Percentiles rank a stretch among this genome's conserved stretches.
Conservation (phyloP, 2,797 vertebrate genomes). For the Thunnus albacares region DNA sequence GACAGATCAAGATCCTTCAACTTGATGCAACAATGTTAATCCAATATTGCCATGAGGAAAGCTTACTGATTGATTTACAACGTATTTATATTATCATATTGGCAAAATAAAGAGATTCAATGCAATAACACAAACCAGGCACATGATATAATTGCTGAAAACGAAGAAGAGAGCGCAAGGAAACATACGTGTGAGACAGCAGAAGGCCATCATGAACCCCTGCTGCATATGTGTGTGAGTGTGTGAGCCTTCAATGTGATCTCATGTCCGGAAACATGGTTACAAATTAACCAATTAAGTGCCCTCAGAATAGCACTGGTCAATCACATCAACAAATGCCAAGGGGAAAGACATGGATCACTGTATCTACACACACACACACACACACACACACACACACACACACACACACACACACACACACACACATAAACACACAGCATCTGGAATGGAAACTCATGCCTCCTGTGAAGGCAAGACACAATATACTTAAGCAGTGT, state of each 20-base stretch:
- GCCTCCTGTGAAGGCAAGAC: conserved; percentile 53
- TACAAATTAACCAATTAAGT: conserved; percentile 73
- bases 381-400: conserved; percentile 13
- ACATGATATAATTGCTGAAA: no score
- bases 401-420: conserved; percentile 14
- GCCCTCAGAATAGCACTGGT: conserved; percentile 51
- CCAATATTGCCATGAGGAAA: no score
- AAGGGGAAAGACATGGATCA: conserved; percentile 34
- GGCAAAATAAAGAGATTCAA: no score
- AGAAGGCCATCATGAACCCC: background rate
- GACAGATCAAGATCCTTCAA: no score
- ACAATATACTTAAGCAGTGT: conserved; percentile 57
- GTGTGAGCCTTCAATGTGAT: conserved; percentile 19
- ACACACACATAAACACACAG: conserved; percentile 16
- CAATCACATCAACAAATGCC: conserved; percentile 41
- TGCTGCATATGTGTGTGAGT: background rate
- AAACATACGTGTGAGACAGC: background rate
- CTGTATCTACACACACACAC: conserved; percentile 6
- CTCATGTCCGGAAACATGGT: conserved; percentile 43
- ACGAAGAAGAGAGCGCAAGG: background rate
- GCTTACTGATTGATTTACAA: no score
- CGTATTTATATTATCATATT: no score
- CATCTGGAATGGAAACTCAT: conserved; percentile 66
- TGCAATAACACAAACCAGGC: no score
- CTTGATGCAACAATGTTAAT: no score